phyloP scores from a whole-genome alignment of 53 echinoderm and acorn worm species.

The Hippasteria phrygiana region DNA sequence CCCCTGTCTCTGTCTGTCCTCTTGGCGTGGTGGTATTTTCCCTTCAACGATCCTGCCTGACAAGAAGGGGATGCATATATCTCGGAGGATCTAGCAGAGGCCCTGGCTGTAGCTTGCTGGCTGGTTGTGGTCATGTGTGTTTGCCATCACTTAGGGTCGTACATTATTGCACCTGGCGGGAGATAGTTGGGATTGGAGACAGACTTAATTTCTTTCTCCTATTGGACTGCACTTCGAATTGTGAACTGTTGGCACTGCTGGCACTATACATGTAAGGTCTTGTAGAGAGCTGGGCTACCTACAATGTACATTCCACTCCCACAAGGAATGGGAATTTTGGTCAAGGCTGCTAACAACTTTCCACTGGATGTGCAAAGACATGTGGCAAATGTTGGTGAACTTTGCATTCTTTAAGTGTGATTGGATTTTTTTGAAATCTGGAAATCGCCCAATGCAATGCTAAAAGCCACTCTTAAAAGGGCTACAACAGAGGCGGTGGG shows the following conservation, averaged over 20 bases:
- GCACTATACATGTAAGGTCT: not conserved
- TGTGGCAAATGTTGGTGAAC: not conserved
- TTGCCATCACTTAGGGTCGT: conserved; percentile 32
- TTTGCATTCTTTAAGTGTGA: too few species aligned
- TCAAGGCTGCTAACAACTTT: too few species aligned
- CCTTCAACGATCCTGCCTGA: not conserved
- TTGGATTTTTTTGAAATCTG: too few species aligned
- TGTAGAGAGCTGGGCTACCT: too few species aligned
- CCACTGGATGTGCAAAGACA: not conserved
- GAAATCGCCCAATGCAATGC: too few species aligned
- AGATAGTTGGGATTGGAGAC: conserved; percentile 24
- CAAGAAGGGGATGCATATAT: conserved; percentile 12
- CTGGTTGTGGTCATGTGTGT: conserved; percentile 47
- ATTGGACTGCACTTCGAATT: conserved; percentile 33
- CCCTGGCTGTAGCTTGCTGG: not conserved
- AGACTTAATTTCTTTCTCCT: conserved; percentile 31
- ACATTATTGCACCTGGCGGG: conserved; percentile 57
- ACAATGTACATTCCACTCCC: too few species aligned
- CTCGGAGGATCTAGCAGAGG: not conserved
- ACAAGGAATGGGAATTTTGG: too few species aligned
- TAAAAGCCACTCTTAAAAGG: too few species aligned
- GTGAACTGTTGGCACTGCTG: not conserved
- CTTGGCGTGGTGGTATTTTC: conserved; percentile 58
- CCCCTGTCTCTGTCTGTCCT: conserved; percentile 14
- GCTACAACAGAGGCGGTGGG: too few species aligned